Percentiles rank a stretch among this genome's conserved stretches.
These are phyloP conservation scores for Syngnathus acus DNA, from an alignment of 2,797 vertebrate genomes.

Conservation along the genomic window DNA sequence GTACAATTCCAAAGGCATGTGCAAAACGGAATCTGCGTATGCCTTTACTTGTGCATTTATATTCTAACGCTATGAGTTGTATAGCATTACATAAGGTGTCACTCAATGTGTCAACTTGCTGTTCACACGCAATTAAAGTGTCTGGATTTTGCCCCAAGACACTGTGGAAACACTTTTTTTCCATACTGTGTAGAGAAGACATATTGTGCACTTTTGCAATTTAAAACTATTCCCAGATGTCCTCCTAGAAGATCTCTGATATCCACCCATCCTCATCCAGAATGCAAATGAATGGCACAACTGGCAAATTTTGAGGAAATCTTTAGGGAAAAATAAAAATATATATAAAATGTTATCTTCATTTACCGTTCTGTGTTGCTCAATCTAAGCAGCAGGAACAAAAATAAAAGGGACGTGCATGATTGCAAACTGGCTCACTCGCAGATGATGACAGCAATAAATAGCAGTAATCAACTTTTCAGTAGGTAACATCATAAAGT, in stretches of 20 bases:
- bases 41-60: no score
- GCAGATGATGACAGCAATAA: conserved; percentile 2
- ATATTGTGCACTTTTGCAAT: no score
- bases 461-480: neutral
- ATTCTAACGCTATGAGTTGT: neutral
- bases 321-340: no score
- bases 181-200: no score
- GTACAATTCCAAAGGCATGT: no score
- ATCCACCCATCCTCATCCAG: neutral
- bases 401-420: neutral
- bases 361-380: neutral
- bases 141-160: neutral
- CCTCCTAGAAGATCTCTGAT: no score
- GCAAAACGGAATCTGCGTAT: no score
- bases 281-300: neutral
- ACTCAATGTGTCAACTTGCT: neutral
- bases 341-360: neutral
- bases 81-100: neutral
- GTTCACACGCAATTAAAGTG: neutral
- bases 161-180: neutral
- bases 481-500: neutral
- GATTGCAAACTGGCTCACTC: conserved; percentile 5
- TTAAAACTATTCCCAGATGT: neutral
- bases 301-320: neutral
- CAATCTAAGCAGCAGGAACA: neutral